Evolutionary conservation across 2,888 invertebrate genomes (phyloP).

Genomic region (Sarcophaga caerulescens): DNA sequence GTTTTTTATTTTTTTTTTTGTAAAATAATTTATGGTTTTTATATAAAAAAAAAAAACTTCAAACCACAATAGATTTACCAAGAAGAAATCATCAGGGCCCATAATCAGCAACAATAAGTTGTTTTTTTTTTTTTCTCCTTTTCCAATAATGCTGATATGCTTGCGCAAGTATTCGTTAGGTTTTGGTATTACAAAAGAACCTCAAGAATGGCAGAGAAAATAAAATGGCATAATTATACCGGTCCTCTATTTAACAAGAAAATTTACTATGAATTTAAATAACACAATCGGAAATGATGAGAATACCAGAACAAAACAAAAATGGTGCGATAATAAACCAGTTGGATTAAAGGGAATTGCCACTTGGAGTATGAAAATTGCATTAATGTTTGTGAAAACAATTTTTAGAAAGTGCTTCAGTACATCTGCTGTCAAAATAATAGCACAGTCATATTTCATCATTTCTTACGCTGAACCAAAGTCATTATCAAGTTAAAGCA

Average conservation of each 20-base stretch:
- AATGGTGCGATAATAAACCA: too few species aligned
- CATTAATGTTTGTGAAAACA: too few species aligned
- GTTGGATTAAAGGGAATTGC: too few species aligned
- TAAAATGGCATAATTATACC: neutral
- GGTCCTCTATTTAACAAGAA: neutral
- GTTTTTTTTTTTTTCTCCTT: neutral
- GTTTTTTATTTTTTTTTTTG: neutral
- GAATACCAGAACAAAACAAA: too few species aligned
- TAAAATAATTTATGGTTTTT: constrained; percentile 57
- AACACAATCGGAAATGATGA: neutral
- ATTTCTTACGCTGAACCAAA: too few species aligned
- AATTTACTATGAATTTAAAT: neutral
- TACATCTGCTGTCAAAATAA: too few species aligned
- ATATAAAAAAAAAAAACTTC: constrained; percentile 37
- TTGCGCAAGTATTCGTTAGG: neutral
- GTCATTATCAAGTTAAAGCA: too few species aligned
- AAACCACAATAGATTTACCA: constrained; percentile 36
- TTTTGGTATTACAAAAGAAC: neutral
- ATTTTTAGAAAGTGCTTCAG: too few species aligned
- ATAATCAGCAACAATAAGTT: neutral
- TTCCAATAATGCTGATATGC: neutral
- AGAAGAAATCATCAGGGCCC: constrained; percentile 1
- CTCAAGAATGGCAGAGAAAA: neutral
- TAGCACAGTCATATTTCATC: too few species aligned
- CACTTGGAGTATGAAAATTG: too few species aligned